Conservation (phyloP, 2,888 invertebrate genomes). For the Scaptomyza reducta region DNA sequence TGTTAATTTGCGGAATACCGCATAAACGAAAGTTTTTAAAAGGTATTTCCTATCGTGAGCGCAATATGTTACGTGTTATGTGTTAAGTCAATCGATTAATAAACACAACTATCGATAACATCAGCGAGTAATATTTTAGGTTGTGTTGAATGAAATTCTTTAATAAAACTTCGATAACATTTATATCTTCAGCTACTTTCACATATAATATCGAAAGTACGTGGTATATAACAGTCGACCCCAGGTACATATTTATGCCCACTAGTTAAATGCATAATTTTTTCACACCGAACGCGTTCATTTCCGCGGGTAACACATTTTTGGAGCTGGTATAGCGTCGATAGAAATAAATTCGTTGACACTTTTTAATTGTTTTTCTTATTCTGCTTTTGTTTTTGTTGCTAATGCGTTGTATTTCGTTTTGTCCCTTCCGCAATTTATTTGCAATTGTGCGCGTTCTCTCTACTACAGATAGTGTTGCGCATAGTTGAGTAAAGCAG, state of each 20-base stretch:
- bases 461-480: constrained; percentile 30
- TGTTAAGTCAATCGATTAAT: not conserved
- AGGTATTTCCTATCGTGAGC: not conserved
- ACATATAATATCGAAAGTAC: not conserved
- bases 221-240: constrained; percentile 21
- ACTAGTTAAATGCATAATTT: constrained; percentile 37
- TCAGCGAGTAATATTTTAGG: no score
- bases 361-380: constrained; percentile 38
- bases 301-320: constrained; percentile 6
- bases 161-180: no score
- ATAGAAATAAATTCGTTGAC: constrained; percentile 54
- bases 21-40: not conserved
- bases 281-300: constrained; percentile 59
- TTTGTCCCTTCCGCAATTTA: constrained; percentile 67
- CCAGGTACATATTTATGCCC: not conserved
- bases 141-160: no score
- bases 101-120: not conserved
- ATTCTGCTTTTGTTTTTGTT: constrained; percentile 36
- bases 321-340: constrained; percentile 28
- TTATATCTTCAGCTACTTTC: not conserved
- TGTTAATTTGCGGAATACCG: constrained; percentile 41
- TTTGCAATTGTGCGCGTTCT: constrained; percentile 63
- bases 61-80: not conserved
- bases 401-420: constrained; percentile 32
- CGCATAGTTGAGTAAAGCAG: constrained; percentile 15